phyloP scores from a whole-genome alignment of 2,113 vertebrate species.

The Festucalex cinctus region DNA sequence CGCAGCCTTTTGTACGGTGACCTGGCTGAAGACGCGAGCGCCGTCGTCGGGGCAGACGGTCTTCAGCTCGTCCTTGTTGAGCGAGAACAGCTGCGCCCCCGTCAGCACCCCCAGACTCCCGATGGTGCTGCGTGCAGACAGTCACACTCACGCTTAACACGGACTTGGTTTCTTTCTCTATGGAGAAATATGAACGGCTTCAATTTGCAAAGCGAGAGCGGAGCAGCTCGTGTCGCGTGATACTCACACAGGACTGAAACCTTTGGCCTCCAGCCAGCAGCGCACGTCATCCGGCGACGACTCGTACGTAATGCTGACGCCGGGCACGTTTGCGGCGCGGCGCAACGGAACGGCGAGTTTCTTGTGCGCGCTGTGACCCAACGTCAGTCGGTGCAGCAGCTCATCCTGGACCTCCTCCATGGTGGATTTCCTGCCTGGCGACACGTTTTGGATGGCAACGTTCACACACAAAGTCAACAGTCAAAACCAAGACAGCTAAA shows the following conservation, averaged over 20 bases:
- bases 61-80: conserved; percentile 94
- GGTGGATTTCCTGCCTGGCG: conserved; percentile 88
- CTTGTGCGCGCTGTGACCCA: conserved; percentile 87
- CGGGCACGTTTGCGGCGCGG: conserved; percentile 36
- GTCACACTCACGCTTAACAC: no score
- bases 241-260: conserved; percentile 90
- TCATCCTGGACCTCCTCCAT: conserved; percentile 99
- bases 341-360: conserved; percentile 80
- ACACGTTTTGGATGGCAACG: not conserved
- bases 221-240: not conserved
- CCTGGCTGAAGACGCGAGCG: conserved; percentile 88
- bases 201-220: no score
- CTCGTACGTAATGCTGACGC: conserved; percentile 81
- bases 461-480: not conserved
- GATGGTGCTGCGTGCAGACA: conserved; percentile 76
- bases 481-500: no score
- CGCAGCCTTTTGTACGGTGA: conserved; percentile 90
- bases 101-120: conserved; percentile 91
- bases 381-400: conserved; percentile 85
- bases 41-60: conserved; percentile 91
- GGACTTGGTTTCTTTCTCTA: no score
- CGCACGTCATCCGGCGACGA: conserved; percentile 83
- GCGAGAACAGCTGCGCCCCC: conserved; percentile 94
- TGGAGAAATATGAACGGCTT: no score
- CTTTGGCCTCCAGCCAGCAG: conserved; percentile 86